These are phyloP conservation scores for Ellobium chinense DNA, from an alignment of 2,888 invertebrate genomes.

Conservation along the genomic window DNA sequence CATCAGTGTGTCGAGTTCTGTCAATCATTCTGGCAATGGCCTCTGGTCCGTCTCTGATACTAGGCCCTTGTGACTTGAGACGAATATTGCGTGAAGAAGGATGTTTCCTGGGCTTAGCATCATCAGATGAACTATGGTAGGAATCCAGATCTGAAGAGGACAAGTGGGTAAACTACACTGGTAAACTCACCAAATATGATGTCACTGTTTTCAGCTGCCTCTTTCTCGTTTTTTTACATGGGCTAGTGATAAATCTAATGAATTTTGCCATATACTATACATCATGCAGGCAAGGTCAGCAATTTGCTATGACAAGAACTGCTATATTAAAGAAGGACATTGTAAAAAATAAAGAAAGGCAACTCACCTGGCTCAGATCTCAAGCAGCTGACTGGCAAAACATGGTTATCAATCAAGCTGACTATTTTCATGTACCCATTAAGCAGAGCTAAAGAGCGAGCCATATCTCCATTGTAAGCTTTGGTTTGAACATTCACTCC, in stretches of 20 bases:
- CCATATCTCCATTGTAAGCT: slow-evolving; percentile 76
- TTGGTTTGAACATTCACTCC: slow-evolving; percentile 76
- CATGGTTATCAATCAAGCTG: slow-evolving; percentile 77
- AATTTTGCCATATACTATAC: no score
- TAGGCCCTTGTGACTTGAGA: slow-evolving; percentile 64
- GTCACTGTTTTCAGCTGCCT: no score
- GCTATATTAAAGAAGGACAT: not conserved
- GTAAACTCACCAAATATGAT: no score
- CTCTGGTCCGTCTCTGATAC: slow-evolving; percentile 76
- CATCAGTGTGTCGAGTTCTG: slow-evolving; percentile 52
- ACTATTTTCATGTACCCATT: slow-evolving; percentile 78
- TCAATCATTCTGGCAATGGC: slow-evolving; percentile 74
- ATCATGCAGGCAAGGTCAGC: no score
- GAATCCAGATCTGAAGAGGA: slow-evolving; percentile 50
- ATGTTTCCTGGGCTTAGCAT: slow-evolving; percentile 56
- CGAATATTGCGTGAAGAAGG: slow-evolving; percentile 24
- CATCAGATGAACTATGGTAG: slow-evolving; percentile 74
- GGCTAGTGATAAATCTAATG: no score
- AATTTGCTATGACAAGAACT: no score
- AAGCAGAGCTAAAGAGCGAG: slow-evolving; percentile 76
- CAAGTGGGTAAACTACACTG: no score
- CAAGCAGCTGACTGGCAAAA: slow-evolving; percentile 63
- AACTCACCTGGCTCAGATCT: slow-evolving; percentile 69
- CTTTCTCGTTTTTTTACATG: no score
- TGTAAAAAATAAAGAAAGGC: not conserved